Percentiles rank a stretch among this genome's conserved stretches.
Conservation (phyloP, 2,113 vertebrate genomes). For the Tachysurus fulvidraco region DNA sequence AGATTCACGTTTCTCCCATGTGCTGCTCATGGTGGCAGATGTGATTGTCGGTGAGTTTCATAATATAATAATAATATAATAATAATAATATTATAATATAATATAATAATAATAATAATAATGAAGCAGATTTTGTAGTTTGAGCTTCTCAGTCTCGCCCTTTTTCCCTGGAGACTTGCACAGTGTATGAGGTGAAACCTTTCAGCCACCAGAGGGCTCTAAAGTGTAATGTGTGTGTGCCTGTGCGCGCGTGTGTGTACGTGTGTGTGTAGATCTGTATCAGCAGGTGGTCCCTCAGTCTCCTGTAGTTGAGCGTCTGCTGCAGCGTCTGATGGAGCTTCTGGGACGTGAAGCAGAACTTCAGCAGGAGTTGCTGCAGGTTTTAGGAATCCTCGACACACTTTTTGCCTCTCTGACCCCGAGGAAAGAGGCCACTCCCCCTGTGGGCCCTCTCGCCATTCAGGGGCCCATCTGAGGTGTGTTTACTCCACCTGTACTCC, state of each 20-base stretch:
- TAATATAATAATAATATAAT: neutral
- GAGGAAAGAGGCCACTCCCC: conserved; percentile 66
- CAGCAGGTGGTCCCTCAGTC: conserved; percentile 79
- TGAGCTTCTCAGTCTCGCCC: neutral
- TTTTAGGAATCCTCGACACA: conserved; percentile 95
- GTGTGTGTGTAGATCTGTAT: conserved; percentile 55
- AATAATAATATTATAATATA: neutral
- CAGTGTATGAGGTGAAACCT: neutral
- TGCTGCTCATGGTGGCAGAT: conserved; percentile 83
- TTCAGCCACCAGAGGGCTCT: neutral
- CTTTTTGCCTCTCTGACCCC: conserved; percentile 87
- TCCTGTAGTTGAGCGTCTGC: conserved; percentile 83
- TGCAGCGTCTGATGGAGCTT: conserved; percentile 84
- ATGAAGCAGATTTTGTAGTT: neutral
- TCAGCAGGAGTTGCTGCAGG: conserved; percentile 88
- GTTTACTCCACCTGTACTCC: neutral
- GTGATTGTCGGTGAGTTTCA: conserved; percentile 83
- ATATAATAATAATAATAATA: no score
- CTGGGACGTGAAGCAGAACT: conserved; percentile 89
- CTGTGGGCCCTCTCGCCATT: conserved; percentile 57
- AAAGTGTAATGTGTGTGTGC: neutral
- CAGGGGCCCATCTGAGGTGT: conserved; percentile 38
- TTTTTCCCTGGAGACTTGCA: neutral
- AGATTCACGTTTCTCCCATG: conserved; percentile 83
- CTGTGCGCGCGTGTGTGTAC: conserved; percentile 18